Evolutionary conservation across 1,140 invertebrate genomes (phyloP).

Genomic region (Lysiphlebus fabarum): DNA sequence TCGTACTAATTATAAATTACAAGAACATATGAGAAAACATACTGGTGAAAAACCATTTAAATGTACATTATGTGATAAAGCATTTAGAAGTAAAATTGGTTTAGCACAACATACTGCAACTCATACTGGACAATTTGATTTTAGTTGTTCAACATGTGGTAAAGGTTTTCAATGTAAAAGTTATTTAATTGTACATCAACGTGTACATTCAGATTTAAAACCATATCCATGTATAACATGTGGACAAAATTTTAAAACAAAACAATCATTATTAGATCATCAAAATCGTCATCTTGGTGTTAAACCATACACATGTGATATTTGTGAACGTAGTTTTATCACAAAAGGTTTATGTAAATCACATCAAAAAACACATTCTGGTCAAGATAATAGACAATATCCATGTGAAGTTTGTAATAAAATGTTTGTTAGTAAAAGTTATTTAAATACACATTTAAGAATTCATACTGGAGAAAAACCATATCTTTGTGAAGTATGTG

Average conservation of each 20-base stretch:
- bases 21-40: conserved; percentile 76
- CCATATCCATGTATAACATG: conserved; percentile 63
- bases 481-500: conserved; percentile 65
- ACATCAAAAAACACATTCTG: conserved; percentile 69
- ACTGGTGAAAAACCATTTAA: conserved; percentile 79
- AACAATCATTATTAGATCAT: conserved; percentile 73
- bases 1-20: conserved; percentile 65
- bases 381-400: conserved; percentile 65
- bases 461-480: conserved; percentile 86
- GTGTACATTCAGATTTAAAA: conserved; percentile 65
- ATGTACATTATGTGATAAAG: conserved; percentile 72
- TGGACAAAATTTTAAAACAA: conserved; percentile 68
- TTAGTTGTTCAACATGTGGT: conserved; percentile 65
- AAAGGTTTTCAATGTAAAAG: conserved; percentile 73
- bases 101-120: conserved; percentile 68
- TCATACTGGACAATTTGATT: conserved; percentile 65
- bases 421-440: conserved; percentile 72
- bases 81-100: conserved; percentile 67
- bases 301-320: conserved; percentile 76
- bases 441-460: conserved; percentile 78
- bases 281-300: conserved; percentile 78
- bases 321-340: conserved; percentile 77
- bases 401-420: conserved; percentile 65
- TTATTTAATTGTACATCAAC: conserved; percentile 68
- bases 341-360: conserved; percentile 72